Percentiles rank a stretch among this genome's conserved stretches.
phyloP scores from a whole-genome alignment of 1,140 invertebrate species.

The Bombyx mori region DNA sequence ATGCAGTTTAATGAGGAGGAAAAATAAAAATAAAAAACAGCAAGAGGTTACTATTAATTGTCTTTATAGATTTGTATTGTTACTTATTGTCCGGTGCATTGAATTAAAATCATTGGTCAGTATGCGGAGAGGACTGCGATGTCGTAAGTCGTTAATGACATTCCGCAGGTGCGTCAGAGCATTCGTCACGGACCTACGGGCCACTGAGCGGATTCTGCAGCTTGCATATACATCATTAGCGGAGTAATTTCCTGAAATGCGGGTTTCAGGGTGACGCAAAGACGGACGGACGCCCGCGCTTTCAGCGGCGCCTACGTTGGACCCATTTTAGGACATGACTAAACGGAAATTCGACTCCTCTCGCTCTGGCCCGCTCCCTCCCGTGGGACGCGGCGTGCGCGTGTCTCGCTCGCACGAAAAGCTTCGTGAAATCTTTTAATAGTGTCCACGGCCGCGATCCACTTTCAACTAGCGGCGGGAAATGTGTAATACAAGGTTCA shows the following conservation, averaged over 20 bases:
- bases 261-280: slow-evolving; percentile 64
- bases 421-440: slow-evolving; percentile 71
- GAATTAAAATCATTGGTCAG: neutral
- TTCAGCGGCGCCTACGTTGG: slow-evolving; percentile 68
- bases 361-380: slow-evolving; percentile 63
- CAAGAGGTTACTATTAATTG: no score
- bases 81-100: no score
- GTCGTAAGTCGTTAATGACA: slow-evolving; percentile 55
- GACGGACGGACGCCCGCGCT: slow-evolving; percentile 61
- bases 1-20: no score
- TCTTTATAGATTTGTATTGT: no score
- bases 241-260: slow-evolving; percentile 61
- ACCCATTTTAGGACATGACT: slow-evolving; percentile 78
- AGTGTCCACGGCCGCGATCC: slow-evolving; percentile 70
- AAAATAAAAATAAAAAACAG: no score
- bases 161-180: slow-evolving; percentile 55
- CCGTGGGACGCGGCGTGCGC: slow-evolving; percentile 45
- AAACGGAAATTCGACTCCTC: slow-evolving; percentile 74
- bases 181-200: slow-evolving; percentile 40
- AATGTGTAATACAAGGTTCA: slow-evolving; percentile 42
- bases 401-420: slow-evolving; percentile 62
- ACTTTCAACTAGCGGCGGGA: slow-evolving; percentile 67
- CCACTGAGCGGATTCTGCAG: slow-evolving; percentile 24
- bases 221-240: slow-evolving; percentile 35
- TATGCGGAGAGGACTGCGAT: slow-evolving; percentile 19